These are phyloP conservation scores for Drosophila meridionalis DNA, from an alignment of 2,888 invertebrate species.

Conservation along the genomic window DNA sequence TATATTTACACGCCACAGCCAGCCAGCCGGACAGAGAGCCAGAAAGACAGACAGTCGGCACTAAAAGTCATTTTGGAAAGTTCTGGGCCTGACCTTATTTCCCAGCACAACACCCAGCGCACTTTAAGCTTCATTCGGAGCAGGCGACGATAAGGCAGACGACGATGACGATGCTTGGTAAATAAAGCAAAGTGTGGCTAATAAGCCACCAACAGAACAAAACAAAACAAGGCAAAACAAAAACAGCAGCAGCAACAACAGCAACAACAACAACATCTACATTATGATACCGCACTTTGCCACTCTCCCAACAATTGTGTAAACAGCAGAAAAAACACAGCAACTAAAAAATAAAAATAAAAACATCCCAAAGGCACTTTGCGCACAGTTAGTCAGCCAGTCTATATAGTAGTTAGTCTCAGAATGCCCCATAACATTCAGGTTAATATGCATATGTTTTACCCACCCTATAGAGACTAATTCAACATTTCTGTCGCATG, in stretches of 20 bases:
- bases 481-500: not conserved
- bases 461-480: no score
- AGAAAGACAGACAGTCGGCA: slow-evolving; percentile 14
- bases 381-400: slow-evolving; percentile 29
- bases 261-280: slow-evolving; percentile 26
- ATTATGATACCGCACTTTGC: slow-evolving; percentile 57
- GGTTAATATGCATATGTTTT: slow-evolving; percentile 10
- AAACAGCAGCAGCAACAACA: slow-evolving; percentile 12
- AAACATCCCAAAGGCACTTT: slow-evolving; percentile 20
- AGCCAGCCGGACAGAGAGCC: not conserved
- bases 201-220: slow-evolving; percentile 51
- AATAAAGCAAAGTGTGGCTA: slow-evolving; percentile 66
- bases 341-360: slow-evolving; percentile 17
- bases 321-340: slow-evolving; percentile 51
- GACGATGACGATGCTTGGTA: slow-evolving; percentile 51
- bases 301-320: slow-evolving; percentile 61
- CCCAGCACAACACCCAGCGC: slow-evolving; percentile 43
- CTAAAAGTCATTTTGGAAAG: slow-evolving; percentile 66
- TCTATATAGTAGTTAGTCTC: slow-evolving; percentile 1
- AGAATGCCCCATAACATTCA: slow-evolving; percentile 12
- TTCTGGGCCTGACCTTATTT: slow-evolving; percentile 73
- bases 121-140: slow-evolving; percentile 49
- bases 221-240: slow-evolving; percentile 19
- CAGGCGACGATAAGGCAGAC: slow-evolving; percentile 20
- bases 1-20: slow-evolving; percentile 14